phyloP scores from a whole-genome alignment of 2,797 vertebrate genomes.

The Acropternis orthonyx region DNA sequence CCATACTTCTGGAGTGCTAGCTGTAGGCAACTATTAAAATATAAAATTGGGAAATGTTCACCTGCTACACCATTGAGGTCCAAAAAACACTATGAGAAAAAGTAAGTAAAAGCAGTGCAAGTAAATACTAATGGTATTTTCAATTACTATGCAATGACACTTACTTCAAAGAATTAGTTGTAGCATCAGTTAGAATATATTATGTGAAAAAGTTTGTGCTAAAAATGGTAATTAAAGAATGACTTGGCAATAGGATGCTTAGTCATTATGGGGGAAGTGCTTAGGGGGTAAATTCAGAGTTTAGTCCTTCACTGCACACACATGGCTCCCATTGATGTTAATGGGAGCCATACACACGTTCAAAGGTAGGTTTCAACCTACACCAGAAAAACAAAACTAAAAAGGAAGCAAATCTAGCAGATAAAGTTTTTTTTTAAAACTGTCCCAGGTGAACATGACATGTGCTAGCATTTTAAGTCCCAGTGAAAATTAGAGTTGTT shows the following conservation, averaged over 20 bases:
- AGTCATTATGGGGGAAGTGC: slow-evolving; percentile 1
- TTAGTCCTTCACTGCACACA: slow-evolving; percentile 29
- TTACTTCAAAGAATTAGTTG: slow-evolving; percentile 46
- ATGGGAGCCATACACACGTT: slow-evolving; percentile 29
- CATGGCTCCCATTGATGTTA: slow-evolving; percentile 42
- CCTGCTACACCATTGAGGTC: neutral
- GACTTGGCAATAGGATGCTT: slow-evolving; percentile 16
- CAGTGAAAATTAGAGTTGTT: slow-evolving; percentile 49
- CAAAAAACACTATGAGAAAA: neutral
- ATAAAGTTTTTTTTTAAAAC: slow-evolving; percentile 1
- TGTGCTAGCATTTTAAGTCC: slow-evolving; percentile 47
- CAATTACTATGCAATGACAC: slow-evolving; percentile 1
- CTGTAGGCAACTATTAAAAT: slow-evolving; percentile 16
- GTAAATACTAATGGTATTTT: neutral
- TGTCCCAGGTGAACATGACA: neutral
- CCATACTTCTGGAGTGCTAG: neutral
- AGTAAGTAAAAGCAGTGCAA: neutral
- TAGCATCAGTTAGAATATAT: neutral
- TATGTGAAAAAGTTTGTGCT: slow-evolving; percentile 3
- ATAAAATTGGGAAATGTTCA: neutral
- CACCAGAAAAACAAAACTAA: neutral
- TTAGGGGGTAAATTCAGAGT: slow-evolving; percentile 21
- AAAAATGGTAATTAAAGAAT: slow-evolving; percentile 45
- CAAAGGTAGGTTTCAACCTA: slow-evolving; percentile 46
- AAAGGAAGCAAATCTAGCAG: slow-evolving; percentile 14